Evolutionary conservation across 2,888 invertebrate genomes (phyloP), one percentile per base, ranked within the genome.

Genomic region (Lasioglossum marginatum): DNA sequence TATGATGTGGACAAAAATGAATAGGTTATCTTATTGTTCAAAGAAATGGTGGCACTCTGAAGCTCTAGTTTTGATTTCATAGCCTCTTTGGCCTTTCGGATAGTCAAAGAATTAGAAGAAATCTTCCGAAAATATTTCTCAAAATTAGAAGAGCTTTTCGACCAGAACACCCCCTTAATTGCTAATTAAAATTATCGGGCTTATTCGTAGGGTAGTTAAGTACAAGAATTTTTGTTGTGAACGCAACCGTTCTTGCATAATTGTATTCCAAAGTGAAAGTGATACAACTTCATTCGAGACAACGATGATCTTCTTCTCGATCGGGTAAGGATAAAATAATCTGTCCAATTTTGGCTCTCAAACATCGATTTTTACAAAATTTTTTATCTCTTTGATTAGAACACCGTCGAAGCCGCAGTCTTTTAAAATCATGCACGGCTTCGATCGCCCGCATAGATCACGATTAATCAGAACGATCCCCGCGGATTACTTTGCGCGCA

Each of bases 401-500:
- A 6, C 31, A 43, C 40, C 40, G 14, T n/a, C 70, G 74, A 75
- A 12, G 19, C 19, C 16, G 43, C 34, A 31, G n/a, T 48, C 5
- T 37, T 48, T 45, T n/a, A 2, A 8, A 48, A 52, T 40, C 6
- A 6, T 8, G 16, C 27, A 34, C 48, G 45, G 48, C 52, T 31
- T 19, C 40, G 37, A 34, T 48, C n/a, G 12, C 27, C 19, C 4
- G n/a, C 23, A 34, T 12, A 48, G 10, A 72, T 40, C 14, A 57
- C 31, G 60, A 57, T 71, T 40, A 34, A 78, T 57, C 37, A 3
- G n/a, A 43, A 75, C 74, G 80, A 77, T 83, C 73, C 82, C 85
- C 85, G 68, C 34, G 63, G 73, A 78, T 60, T 83, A 83, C 79
- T 82, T 77, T 74, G 83, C 77, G 80, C 83, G 75, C 77, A 78